Evolutionary conservation across 2,888 invertebrate species (phyloP).

Genomic region (Caenorhabditis sp.): DNA sequence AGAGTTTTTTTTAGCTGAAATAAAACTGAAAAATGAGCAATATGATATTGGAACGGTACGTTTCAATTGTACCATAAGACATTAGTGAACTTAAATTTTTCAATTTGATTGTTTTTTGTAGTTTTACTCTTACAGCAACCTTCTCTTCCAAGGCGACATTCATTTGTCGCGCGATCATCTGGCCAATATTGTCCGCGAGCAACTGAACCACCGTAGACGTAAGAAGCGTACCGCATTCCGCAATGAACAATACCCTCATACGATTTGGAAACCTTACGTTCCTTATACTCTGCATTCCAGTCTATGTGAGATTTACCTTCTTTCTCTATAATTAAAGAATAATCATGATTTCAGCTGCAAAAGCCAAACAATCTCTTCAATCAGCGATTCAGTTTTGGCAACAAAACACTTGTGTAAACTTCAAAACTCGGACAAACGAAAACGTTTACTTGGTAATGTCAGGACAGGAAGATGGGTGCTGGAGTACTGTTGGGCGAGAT

Average conservation of each 20-base stretch:
- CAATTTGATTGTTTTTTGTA: too few relatives aligned
- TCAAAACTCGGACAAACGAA: slow-evolving; percentile 28
- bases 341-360: slow-evolving; percentile 29
- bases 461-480: slow-evolving; percentile 43
- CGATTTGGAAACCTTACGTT: slow-evolving; percentile 39
- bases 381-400: slow-evolving; percentile 40
- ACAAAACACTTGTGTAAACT: slow-evolving; percentile 36
- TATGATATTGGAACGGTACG: too few relatives aligned
- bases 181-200: slow-evolving; percentile 35
- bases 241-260: slow-evolving; percentile 29
- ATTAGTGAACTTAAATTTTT: too few relatives aligned
- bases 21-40: too few relatives aligned
- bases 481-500: slow-evolving; percentile 51
- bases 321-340: background rate
- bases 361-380: slow-evolving; percentile 18
- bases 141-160: slow-evolving; percentile 46
- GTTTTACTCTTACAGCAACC: slow-evolving; percentile 32
- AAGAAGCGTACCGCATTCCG: slow-evolving; percentile 32
- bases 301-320: slow-evolving; percentile 13
- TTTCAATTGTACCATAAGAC: too few relatives aligned
- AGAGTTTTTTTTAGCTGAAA: too few relatives aligned
- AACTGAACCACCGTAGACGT: slow-evolving; percentile 23
- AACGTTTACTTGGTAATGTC: slow-evolving; percentile 30
- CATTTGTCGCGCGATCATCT: slow-evolving; percentile 35
- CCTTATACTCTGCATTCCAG: slow-evolving; percentile 29